Conservation (phyloP, 2,888 invertebrate species). For the Athetis lepigone region DNA sequence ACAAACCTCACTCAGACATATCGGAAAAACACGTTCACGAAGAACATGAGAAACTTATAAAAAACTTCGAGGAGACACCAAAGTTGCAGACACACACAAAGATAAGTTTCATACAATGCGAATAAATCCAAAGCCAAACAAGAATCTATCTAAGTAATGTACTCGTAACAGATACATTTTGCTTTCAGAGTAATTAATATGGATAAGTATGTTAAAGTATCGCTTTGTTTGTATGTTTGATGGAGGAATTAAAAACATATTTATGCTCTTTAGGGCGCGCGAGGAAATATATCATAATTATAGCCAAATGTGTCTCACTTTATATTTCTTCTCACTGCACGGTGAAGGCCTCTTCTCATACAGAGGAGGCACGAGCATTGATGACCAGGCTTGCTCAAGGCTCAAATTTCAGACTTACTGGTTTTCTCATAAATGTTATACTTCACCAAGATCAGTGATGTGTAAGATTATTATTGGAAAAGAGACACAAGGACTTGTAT, state of each 20-base stretch:
- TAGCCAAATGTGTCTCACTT: too few relatives aligned
- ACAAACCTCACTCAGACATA: too few relatives aligned
- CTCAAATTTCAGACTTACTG: too few relatives aligned
- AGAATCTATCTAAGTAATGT: not conserved
- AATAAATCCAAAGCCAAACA: not conserved
- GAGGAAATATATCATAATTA: not conserved
- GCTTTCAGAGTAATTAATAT: not conserved
- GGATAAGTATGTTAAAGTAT: not conserved
- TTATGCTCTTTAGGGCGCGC: not conserved
- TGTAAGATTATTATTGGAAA: too few relatives aligned
- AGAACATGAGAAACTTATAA: not conserved
- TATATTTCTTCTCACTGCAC: too few relatives aligned
- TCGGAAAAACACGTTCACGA: not conserved
- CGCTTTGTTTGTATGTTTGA: too few relatives aligned
- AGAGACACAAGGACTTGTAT: too few relatives aligned
- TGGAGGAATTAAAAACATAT: not conserved
- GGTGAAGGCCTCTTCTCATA: too few relatives aligned
- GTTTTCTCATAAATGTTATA: too few relatives aligned
- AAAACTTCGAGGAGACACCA: conserved; percentile 1
- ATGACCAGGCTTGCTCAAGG: too few relatives aligned
- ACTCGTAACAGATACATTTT: not conserved
- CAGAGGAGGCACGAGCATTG: too few relatives aligned
- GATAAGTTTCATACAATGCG: conserved; percentile 5
- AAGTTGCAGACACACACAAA: conserved; percentile 3
- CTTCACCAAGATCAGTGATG: too few relatives aligned